Conservation (phyloP, 2,797 vertebrate genomes). For the Peromyscus eremicus region DNA sequence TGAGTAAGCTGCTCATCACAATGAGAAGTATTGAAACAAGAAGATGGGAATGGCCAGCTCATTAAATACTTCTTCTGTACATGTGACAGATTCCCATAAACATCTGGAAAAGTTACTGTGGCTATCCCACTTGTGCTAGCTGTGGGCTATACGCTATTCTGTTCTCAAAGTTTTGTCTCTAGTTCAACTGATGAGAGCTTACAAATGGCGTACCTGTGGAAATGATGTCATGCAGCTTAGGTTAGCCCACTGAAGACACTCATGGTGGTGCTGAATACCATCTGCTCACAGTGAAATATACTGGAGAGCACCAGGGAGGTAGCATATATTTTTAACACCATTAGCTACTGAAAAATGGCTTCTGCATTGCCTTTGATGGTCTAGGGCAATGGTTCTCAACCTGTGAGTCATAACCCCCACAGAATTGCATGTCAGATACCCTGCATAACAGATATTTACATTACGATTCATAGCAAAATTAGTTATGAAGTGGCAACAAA, state of each 20-base stretch:
- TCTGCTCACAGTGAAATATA: not conserved
- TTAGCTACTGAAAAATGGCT: not conserved
- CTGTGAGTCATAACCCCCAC: not conserved
- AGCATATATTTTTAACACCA: not conserved
- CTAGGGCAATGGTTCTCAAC: not conserved
- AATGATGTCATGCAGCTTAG: not conserved
- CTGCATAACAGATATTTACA: not conserved
- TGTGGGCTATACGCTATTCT: not conserved
- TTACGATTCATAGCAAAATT: not conserved
- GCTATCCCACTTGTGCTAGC: not conserved
- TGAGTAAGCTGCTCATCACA: not conserved
- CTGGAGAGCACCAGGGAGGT: not conserved
- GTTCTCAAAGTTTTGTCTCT: slow-evolving; percentile 8
- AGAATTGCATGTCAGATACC: not conserved
- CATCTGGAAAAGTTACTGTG: not conserved
- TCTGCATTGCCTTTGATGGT: not conserved
- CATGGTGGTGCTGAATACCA: not conserved
- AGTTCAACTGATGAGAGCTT: not conserved
- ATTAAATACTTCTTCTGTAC: not conserved
- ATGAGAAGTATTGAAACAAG: not conserved
- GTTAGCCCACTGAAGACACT: not conserved
- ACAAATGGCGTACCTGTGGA: not conserved
- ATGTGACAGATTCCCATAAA: not conserved
- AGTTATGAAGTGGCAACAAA: not conserved
- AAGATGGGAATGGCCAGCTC: not conserved